These are phyloP conservation scores for Globodera ellingtonae DNA, from an alignment of 1,140 invertebrate genomes.

Conservation along the genomic window DNA sequence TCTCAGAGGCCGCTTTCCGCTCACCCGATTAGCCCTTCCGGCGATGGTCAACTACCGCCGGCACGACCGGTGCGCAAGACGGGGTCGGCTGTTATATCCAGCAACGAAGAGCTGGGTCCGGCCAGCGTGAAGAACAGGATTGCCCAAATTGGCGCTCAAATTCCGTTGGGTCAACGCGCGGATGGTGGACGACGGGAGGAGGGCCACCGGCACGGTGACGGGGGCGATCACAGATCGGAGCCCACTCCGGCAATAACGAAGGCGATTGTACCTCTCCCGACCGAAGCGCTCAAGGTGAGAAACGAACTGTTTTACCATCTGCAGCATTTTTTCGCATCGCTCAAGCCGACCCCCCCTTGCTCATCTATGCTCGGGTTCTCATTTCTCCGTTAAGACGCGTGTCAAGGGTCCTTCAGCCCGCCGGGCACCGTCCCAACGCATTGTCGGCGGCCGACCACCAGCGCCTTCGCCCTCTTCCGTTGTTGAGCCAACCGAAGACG, in stretches of 20 bases:
- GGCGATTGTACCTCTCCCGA: not conserved
- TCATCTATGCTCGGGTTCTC: too few species aligned
- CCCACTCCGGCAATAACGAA: not conserved
- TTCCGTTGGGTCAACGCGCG: not conserved
- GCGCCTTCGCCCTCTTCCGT: not conserved
- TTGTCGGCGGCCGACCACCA: not conserved
- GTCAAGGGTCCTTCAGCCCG: not conserved
- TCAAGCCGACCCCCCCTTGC: too few species aligned
- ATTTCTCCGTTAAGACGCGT: not conserved
- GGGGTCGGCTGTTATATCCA: not conserved
- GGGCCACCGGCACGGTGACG: not conserved
- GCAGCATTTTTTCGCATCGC: too few species aligned
- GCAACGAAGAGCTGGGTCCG: conserved; percentile 10
- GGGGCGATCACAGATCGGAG: not conserved
- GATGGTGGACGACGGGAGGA: not conserved
- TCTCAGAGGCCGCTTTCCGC: not conserved
- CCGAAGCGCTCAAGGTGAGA: not conserved
- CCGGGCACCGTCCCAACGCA: not conserved
- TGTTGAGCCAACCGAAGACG: not conserved
- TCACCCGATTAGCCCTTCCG: not conserved
- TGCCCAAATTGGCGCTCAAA: conserved; percentile 8
- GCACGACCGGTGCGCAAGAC: conserved; percentile 7
- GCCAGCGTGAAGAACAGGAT: conserved; percentile 1
- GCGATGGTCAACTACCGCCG: not conserved
- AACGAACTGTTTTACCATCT: not conserved